Base-by-base conservation (phyloP, 2,113 vertebrate genomes). In the Serinus canaria region DNA sequence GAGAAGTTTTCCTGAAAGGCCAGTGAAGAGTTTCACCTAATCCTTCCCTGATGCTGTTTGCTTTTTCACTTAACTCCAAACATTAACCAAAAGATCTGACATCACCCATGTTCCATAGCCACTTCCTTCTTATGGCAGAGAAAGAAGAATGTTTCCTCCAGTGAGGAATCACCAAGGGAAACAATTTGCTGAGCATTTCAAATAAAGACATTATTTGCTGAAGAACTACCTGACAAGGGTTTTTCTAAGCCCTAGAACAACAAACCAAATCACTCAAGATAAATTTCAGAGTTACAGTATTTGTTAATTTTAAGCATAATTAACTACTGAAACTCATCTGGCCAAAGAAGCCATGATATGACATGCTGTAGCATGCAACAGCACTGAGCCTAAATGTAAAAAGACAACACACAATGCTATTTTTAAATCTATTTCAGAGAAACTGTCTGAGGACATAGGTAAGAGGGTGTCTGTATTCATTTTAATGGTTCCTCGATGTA, bases 401-500 rank as follows among this genome's bases (percentile, higher is more conserved):
- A 89, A 89, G 74, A 39, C 31, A 91, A 28, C n/a, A 58, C 19
- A 64, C 2, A 6, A 30, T 21, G 25, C 46, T 91, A 67, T 94
- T 94, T 94, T 82, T 2, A 83, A 83, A 81, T 64, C 44, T 21
- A 22, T 90, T 88, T 87, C 66, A 84, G 75, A 84, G 46, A 78
- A 93, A 69, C 23, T 37, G 12, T 81, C 50, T 74, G 73, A 78
- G 47, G 28, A 83, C 15, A 39, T 15, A 76, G 33, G 60, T 94
- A 84, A 73, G 37, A 81, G 23, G 4, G 7, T 44, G n/a, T 59
- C 73, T 86, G 31, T 30, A 41, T 33, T 88, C 4, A 0, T 72
- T 93, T 92, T 64, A 75, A 59, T 41, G 25, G 56, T 17, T 86
- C 31, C 56, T 94, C 60, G 68, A 84, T 31, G 21, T 70, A 86